These are phyloP conservation scores for Notodonta dromedarius DNA, from an alignment of 2,888 invertebrate genomes.

Conservation along the genomic window DNA sequence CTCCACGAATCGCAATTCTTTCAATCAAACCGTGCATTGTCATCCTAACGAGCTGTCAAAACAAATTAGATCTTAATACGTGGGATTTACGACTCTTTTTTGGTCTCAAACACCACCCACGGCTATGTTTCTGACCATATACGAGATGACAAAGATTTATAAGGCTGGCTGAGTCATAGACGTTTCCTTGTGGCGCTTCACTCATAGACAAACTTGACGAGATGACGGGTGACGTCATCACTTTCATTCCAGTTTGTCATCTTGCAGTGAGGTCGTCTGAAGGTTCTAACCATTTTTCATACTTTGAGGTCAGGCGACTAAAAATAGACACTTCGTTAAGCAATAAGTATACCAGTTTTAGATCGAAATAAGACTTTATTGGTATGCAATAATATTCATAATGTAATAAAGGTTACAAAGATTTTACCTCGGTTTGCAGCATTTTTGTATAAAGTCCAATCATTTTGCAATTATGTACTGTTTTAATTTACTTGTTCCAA, in stretches of 20 bases:
- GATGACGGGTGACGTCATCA: slow-evolving; percentile 30
- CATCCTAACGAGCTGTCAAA: slow-evolving; percentile 8
- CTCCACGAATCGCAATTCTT: slow-evolving; percentile 22
- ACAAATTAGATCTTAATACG: slow-evolving; percentile 29
- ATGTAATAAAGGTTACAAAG: too few relatives aligned
- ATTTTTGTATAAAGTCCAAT: not conserved
- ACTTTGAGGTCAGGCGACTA: not conserved
- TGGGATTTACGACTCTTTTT: slow-evolving; percentile 29
- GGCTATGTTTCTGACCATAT: slow-evolving; percentile 25
- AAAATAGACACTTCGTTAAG: not conserved
- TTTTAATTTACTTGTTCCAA: not conserved
- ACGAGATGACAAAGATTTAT: slow-evolving; percentile 26
- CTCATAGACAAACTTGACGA: slow-evolving; percentile 19
- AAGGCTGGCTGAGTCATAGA: slow-evolving; percentile 31
- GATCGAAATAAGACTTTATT: not conserved
- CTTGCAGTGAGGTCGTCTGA: slow-evolving; percentile 6
- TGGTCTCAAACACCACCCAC: slow-evolving; percentile 27
- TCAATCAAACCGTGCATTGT: slow-evolving; percentile 16
- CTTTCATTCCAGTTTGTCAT: slow-evolving; percentile 34
- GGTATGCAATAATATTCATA: not conserved
- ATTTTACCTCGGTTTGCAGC: too few relatives aligned
- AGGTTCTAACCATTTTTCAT: not conserved
- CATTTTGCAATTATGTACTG: not conserved
- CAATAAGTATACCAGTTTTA: not conserved
- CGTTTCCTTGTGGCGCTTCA: slow-evolving; percentile 29